Percentiles rank a stretch among this genome's conserved stretches.
Evolutionary conservation across 2,113 vertebrate species (phyloP).

Genomic region (Megaceryle torquata): DNA sequence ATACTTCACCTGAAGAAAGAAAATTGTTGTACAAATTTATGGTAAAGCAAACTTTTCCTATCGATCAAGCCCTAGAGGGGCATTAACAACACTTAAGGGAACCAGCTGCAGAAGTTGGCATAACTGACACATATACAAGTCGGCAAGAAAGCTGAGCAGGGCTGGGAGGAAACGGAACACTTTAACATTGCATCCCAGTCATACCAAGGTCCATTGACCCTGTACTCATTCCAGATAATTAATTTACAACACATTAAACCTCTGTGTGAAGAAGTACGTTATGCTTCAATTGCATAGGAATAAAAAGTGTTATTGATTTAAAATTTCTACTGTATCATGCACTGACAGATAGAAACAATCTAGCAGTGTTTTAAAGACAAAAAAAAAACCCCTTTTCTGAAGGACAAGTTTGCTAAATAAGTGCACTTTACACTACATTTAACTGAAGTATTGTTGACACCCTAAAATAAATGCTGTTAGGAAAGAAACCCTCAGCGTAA

Average conservation of each 20-base stretch:
- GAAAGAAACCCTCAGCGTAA: slow-evolving; percentile 15
- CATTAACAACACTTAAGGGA: slow-evolving; percentile 65
- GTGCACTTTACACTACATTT: slow-evolving; percentile 40
- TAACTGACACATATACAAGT: slow-evolving; percentile 17
- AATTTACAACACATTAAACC: slow-evolving; percentile 88
- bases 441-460: slow-evolving; percentile 31
- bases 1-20: not conserved
- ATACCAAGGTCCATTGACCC: slow-evolving; percentile 83
- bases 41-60: slow-evolving; percentile 69
- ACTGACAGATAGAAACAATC: slow-evolving; percentile 42
- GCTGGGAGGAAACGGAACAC: slow-evolving; percentile 68
- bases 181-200: slow-evolving; percentile 67
- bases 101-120: slow-evolving; percentile 49
- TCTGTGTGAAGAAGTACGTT: slow-evolving; percentile 78
- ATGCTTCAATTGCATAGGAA: slow-evolving; percentile 73
- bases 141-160: slow-evolving; percentile 22
- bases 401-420: slow-evolving; percentile 62
- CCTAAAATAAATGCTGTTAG: not conserved
- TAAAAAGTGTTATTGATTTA: slow-evolving; percentile 77
- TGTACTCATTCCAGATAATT: slow-evolving; percentile 82
- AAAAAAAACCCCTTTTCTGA: slow-evolving; percentile 27
- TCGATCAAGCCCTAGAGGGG: slow-evolving; percentile 68
- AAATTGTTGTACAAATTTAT: slow-evolving; percentile 61
- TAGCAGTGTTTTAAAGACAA: not conserved
- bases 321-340: slow-evolving; percentile 54